phyloP scores from a whole-genome alignment of 2,113 vertebrate species.

The Lichenostomus cassidix region DNA sequence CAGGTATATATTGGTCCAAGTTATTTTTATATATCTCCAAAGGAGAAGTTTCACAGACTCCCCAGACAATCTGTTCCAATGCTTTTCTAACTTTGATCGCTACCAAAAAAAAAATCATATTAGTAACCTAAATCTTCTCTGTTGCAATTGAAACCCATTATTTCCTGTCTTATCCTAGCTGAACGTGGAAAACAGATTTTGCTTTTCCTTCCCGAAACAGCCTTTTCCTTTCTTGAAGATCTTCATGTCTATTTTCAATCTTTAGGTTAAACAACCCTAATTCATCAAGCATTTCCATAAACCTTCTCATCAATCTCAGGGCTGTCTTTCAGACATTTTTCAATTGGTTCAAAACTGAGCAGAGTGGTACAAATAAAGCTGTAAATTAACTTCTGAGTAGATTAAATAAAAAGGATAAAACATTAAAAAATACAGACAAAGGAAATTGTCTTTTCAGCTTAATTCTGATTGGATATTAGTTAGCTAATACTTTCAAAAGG shows the following conservation, averaged over 20 bases:
- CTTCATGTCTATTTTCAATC: neutral
- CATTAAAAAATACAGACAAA: neutral
- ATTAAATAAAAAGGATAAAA: neutral
- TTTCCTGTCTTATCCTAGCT: neutral
- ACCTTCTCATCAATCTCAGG: neutral
- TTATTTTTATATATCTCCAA: slow-evolving; percentile 34
- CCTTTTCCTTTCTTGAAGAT: neutral
- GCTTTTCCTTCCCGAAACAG: neutral
- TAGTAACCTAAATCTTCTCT: slow-evolving; percentile 13
- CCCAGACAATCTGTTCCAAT: neutral
- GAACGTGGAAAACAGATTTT: neutral
- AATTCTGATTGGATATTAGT: neutral
- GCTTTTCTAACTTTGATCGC: neutral
- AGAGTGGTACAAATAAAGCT: neutral
- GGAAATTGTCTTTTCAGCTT: neutral
- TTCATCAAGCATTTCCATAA: neutral
- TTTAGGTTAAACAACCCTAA: neutral
- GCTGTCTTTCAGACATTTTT: neutral
- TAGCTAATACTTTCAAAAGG: neutral
- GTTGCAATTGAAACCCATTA: neutral
- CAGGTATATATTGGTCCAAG: neutral
- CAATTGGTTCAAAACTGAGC: neutral
- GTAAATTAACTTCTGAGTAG: neutral
- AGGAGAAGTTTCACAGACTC: neutral
- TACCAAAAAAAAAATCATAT: neutral